Conservation (phyloP, 2,888 invertebrate genomes). For the Byasa hedistus region DNA sequence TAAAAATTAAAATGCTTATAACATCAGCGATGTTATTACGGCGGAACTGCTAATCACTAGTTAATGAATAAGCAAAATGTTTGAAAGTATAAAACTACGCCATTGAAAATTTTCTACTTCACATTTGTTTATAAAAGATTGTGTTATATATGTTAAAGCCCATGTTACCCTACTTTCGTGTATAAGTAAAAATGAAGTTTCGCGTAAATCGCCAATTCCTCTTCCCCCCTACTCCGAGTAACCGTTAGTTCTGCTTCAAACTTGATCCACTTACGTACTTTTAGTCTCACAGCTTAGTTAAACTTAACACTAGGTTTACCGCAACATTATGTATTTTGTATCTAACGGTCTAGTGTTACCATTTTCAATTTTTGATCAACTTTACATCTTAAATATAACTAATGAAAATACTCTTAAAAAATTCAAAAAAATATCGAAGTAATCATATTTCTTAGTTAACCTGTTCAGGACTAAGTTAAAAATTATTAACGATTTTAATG, state of each 20-base stretch:
- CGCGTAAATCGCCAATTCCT: not conserved
- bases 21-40: too few species aligned
- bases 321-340: too few species aligned
- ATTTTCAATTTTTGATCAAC: too few species aligned
- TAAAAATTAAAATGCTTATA: too few species aligned
- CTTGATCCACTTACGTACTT: not conserved
- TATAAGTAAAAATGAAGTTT: not conserved
- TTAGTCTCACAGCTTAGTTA: not conserved
- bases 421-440: too few species aligned
- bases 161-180: not conserved
- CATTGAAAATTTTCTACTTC: not conserved
- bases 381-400: too few species aligned
- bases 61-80: too few species aligned
- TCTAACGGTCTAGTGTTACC: too few species aligned
- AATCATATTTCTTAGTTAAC: too few species aligned
- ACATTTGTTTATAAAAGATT: not conserved
- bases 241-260: not conserved
- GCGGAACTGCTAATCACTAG: too few species aligned
- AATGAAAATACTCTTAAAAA: not conserved
- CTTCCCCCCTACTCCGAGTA: not conserved
- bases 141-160: not conserved
- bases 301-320: not conserved
- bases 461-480: too few species aligned
- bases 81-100: not conserved
- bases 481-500: too few species aligned